Evolutionary conservation across 1,140 invertebrate genomes (phyloP).

Genomic region (Diorhabda carinulata): DNA sequence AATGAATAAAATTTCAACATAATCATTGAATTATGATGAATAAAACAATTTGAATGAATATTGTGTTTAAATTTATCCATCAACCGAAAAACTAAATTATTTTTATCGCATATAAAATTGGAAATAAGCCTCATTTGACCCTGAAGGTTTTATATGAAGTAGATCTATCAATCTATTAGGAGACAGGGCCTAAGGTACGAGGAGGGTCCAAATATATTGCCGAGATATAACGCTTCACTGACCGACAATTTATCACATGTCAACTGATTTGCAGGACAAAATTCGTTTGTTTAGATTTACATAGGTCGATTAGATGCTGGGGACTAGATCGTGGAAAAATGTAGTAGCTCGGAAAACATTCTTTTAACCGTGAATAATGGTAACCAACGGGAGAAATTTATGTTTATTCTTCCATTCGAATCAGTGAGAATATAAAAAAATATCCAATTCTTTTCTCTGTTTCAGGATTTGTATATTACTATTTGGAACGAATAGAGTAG

Average conservation of each 20-base stretch:
- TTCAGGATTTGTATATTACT: too few species aligned
- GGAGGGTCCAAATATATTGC: neutral
- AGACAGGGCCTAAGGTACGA: neutral
- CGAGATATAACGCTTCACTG: neutral
- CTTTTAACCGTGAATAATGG: too few species aligned
- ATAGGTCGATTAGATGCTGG: neutral
- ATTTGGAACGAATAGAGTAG: too few species aligned
- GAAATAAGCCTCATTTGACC: slow-evolving; percentile 1
- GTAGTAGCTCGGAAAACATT: neutral
- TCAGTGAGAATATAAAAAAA: too few species aligned
- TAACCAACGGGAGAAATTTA: too few species aligned
- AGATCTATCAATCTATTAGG: slow-evolving; percentile 1
- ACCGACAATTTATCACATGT: slow-evolving; percentile 2
- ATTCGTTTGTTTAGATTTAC: slow-evolving; percentile 2
- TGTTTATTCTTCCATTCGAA: too few species aligned
- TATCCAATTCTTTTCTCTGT: too few species aligned
- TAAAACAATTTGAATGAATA: too few species aligned
- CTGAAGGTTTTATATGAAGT: neutral
- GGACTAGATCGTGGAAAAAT: neutral
- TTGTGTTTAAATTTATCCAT: too few species aligned
- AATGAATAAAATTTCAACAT: too few species aligned
- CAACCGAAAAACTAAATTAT: neutral
- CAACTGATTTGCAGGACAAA: neutral
- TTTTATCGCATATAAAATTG: neutral
- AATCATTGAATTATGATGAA: too few species aligned